Percentiles rank a stretch among this genome's conserved stretches.
Evolutionary conservation across 1,140 invertebrate genomes (phyloP).

Genomic region (Drosophila varians): DNA sequence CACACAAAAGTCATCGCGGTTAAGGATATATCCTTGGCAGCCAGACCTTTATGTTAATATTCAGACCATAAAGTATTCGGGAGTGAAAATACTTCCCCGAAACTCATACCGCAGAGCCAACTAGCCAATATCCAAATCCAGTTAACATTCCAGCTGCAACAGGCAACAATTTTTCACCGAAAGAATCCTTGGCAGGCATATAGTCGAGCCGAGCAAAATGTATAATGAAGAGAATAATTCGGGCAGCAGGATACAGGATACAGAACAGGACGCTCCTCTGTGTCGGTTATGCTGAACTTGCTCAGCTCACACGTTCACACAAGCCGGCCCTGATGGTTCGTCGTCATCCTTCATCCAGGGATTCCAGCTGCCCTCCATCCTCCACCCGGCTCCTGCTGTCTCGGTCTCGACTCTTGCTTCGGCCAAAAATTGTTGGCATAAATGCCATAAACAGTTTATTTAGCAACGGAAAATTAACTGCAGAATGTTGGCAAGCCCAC

Average conservation of each 20-base stretch:
- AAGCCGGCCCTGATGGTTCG: slow-evolving; percentile 17
- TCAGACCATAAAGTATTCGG: neutral
- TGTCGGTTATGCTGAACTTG: slow-evolving; percentile 61
- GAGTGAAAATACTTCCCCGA: neutral
- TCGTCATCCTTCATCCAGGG: slow-evolving; percentile 70
- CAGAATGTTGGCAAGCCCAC: slow-evolving; percentile 60
- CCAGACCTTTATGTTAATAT: too few relatives aligned
- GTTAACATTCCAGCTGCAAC: slow-evolving; percentile 8
- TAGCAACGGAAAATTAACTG: slow-evolving; percentile 81
- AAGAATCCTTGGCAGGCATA: slow-evolving; percentile 10
- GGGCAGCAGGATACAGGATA: slow-evolving; percentile 13
- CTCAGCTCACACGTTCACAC: slow-evolving; percentile 22
- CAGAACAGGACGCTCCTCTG: slow-evolving; percentile 31
- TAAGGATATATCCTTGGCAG: too few relatives aligned
- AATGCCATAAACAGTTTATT: slow-evolving; percentile 83
- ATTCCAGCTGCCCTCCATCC: neutral
- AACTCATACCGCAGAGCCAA: neutral
- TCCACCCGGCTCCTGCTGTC: neutral
- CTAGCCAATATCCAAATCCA: neutral
- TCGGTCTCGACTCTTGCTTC: slow-evolving; percentile 15
- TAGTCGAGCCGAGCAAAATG: neutral
- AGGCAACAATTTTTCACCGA: slow-evolving; percentile 2
- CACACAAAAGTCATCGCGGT: slow-evolving; percentile 21
- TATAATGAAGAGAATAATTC: slow-evolving; percentile 23
- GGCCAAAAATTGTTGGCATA: slow-evolving; percentile 80